Base-by-base conservation (phyloP, 2,113 vertebrate species). In the Hydrochoerus hydrochaeris region DNA sequence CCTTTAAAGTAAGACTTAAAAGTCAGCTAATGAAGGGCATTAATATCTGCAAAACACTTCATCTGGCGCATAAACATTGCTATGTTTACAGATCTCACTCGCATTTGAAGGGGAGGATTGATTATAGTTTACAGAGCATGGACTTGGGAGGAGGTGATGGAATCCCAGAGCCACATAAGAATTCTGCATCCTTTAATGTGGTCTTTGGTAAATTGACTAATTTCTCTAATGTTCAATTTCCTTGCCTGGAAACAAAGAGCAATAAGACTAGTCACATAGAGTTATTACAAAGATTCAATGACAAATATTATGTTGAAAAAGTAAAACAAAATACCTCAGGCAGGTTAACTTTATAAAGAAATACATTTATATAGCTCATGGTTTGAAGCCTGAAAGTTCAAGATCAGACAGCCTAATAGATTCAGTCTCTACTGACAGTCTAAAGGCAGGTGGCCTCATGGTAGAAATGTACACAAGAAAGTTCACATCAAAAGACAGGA, bases 1-100 rank as follows among this genome's bases (percentile, higher is more conserved):
- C 30, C 91, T 35, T 80, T 82, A 7, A 95, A 65, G 63, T 88
- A 88, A 90, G 58, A 20, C 65, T 94, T 95, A 77, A 81, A 67
- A 38, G 3, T 92, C 82, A 95, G 71, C 26, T 94, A 63, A 62
- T 88, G 85, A 96, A 54, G 35, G 60, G 65, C 63, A 7, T 38
- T 44, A 84, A 84, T 35, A 87, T 86, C 80, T 92, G 30, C 44
- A 85, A 78, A 95, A 90, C 58, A 63, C 35, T 81, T 87, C 52
- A 62, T 28, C 32, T 81, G 60, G 65, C 60, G n/a, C 73, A 38
- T 62, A 65, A 95, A 57, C 44, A 80, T 10, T 46, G 28, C 57
- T 49, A 46, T 35, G n/a, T 75, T 85, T 46, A 62, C 1, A 11
- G 52, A 30, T 60, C 46, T 80, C 58, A 78, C 22, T 91, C 38